Percentiles rank a stretch among this genome's conserved stretches.
phyloP scores from a whole-genome alignment of 2,113 vertebrate genomes.

The Acrocephalus arundinaceus region DNA sequence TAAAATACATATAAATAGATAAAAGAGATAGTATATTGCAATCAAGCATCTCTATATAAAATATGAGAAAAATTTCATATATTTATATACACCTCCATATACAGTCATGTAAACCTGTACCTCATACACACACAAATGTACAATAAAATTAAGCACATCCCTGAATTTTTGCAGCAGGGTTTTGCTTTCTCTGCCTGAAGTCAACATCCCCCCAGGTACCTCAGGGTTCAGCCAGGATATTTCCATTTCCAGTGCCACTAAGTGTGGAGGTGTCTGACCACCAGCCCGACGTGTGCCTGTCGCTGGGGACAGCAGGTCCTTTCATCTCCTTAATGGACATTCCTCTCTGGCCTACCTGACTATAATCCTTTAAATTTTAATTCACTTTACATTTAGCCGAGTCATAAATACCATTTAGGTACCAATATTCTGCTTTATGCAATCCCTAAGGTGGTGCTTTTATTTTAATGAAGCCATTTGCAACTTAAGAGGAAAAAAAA shows the following conservation, averaged over 20 bases:
- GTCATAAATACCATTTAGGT: constrained; percentile 99
- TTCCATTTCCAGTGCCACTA: constrained; percentile 74
- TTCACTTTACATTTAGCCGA: constrained; percentile 97
- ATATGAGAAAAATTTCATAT: background rate
- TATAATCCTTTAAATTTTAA: constrained; percentile 98
- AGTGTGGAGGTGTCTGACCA: constrained; percentile 75
- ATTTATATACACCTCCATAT: accelerated
- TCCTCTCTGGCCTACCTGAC: constrained; percentile 93
- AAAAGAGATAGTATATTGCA: background rate
- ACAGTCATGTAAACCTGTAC: accelerated
- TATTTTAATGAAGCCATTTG: constrained; percentile 99
- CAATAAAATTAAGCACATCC: background rate
- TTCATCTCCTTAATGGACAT: constrained; percentile 97
- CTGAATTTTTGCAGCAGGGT: constrained; percentile 18
- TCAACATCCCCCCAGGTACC: constrained; percentile 55
- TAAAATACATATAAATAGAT: background rate
- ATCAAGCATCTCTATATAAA: background rate
- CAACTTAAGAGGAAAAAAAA: constrained; percentile 92
- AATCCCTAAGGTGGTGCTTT: constrained; percentile 94
- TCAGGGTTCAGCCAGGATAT: constrained; percentile 47
- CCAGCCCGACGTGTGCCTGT: constrained; percentile 70
- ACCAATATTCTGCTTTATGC: constrained; percentile 87
- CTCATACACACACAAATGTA: background rate
- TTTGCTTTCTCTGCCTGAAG: constrained; percentile 68
- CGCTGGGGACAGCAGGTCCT: constrained; percentile 80